phyloP scores from a whole-genome alignment of 1,140 invertebrate genomes.

The Drosophila orena region DNA sequence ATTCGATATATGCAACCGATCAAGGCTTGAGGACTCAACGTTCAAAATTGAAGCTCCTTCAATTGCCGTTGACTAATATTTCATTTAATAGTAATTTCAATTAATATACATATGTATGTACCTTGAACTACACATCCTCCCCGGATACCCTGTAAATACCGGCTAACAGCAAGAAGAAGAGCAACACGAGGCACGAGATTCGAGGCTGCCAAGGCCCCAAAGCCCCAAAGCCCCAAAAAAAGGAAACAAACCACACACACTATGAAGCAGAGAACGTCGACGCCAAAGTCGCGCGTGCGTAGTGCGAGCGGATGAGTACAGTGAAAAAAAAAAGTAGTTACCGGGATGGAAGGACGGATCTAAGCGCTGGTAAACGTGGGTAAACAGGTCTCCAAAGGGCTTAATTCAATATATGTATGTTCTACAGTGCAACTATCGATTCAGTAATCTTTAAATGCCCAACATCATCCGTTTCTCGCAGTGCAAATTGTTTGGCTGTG shows the following conservation, averaged over 20 bases:
- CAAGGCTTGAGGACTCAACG: background rate
- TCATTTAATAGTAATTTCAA: background rate
- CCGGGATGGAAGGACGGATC: too few relatives aligned
- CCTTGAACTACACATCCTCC: background rate
- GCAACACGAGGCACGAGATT: conserved; percentile 68
- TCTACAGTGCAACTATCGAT: too few relatives aligned
- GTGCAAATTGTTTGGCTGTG: conserved; percentile 36
- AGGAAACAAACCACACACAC: conserved; percentile 38
- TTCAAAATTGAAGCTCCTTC: background rate
- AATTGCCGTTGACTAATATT: background rate
- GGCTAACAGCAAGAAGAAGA: conserved; percentile 46
- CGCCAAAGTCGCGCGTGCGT: conserved; percentile 70
- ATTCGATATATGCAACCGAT: background rate
- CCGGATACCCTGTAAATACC: conserved; percentile 34
- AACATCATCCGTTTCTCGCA: background rate
- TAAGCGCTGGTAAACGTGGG: too few relatives aligned
- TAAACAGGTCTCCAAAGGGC: too few relatives aligned
- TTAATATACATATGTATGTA: background rate
- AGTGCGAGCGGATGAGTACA: conserved; percentile 68
- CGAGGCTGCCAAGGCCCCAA: conserved; percentile 53
- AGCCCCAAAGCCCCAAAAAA: conserved; percentile 15
- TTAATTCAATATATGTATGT: too few relatives aligned
- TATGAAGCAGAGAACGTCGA: conserved; percentile 27
- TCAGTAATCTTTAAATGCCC: too few relatives aligned
- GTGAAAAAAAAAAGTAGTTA: background rate